phyloP scores from a whole-genome alignment of 2,888 invertebrate species.

The Clusia tigrina region DNA sequence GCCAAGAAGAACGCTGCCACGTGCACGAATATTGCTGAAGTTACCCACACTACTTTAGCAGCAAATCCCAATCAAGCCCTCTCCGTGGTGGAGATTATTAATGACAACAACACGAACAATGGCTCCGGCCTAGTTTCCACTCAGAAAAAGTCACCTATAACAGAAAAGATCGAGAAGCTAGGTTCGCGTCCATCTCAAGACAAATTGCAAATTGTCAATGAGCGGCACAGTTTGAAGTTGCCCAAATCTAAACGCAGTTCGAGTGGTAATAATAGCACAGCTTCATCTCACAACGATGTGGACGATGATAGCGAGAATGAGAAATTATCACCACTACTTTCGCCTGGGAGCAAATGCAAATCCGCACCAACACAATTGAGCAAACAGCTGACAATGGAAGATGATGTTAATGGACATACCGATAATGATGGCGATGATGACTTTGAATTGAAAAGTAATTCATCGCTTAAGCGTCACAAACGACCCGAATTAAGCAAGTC shows the following conservation, averaged over 20 bases:
- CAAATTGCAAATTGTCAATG: slow-evolving; percentile 71
- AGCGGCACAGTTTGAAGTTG: slow-evolving; percentile 64
- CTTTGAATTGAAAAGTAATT: slow-evolving; percentile 26
- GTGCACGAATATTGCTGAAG: background rate
- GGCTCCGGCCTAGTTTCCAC: slow-evolving; percentile 31
- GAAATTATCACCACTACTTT: slow-evolving; percentile 78
- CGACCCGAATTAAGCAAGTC: slow-evolving; percentile 33
- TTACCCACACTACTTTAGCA: slow-evolving; percentile 21
- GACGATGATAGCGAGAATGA: slow-evolving; percentile 87
- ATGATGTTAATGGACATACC: background rate
- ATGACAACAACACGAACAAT: slow-evolving; percentile 18
- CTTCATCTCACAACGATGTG: slow-evolving; percentile 44
- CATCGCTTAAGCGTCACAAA: slow-evolving; percentile 38
- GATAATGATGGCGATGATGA: slow-evolving; percentile 10
- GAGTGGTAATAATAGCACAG: slow-evolving; percentile 31
- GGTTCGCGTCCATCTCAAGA: slow-evolving; percentile 53
- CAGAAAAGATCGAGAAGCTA: slow-evolving; percentile 23
- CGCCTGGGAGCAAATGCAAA: slow-evolving; percentile 46
- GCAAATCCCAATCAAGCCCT: slow-evolving; percentile 34
- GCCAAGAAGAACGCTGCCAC: slow-evolving; percentile 39
- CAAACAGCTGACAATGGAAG: slow-evolving; percentile 37
- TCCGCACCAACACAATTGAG: slow-evolving; percentile 34
- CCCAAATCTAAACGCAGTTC: slow-evolving; percentile 12
- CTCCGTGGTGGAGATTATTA: slow-evolving; percentile 43
- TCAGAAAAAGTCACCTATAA: slow-evolving; percentile 23